phyloP scores from a whole-genome alignment of 2,797 vertebrate species.

The Phalanger gymnotis region DNA sequence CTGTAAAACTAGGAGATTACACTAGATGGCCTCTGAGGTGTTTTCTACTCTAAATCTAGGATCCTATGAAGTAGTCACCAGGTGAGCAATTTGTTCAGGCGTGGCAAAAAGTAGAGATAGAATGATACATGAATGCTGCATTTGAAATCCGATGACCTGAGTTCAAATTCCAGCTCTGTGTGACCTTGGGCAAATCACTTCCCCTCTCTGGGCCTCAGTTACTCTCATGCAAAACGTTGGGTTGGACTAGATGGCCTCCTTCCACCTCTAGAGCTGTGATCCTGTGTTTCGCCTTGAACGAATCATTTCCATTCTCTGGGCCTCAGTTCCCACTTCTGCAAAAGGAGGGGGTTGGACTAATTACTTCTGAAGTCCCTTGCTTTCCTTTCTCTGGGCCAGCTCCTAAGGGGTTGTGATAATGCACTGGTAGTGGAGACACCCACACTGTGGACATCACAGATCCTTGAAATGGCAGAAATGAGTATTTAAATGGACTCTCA shows the following conservation, averaged over 20 bases:
- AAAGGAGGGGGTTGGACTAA: background rate
- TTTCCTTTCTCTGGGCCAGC: background rate
- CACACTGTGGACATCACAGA: background rate
- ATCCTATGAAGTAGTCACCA: background rate
- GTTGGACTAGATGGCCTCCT: background rate
- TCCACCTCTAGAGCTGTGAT: background rate
- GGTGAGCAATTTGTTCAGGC: background rate
- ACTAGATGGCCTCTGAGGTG: background rate
- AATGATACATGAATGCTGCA: background rate
- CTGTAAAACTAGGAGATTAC: conserved; percentile 9
- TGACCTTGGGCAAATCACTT: background rate
- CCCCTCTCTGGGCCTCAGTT: background rate
- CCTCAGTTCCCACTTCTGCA: background rate
- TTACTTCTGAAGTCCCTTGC: background rate
- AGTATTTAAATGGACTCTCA: background rate
- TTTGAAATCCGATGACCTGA: background rate
- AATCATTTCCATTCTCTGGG: background rate
- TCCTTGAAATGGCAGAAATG: background rate
- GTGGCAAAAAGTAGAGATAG: background rate
- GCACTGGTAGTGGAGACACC: background rate
- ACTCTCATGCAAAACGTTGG: background rate
- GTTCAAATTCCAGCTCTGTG: background rate
- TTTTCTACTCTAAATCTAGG: background rate
- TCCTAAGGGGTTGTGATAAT: background rate
- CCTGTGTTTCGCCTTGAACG: background rate